Percentiles rank a stretch among this genome's conserved stretches.
These are phyloP conservation scores for Leistus spinibarbis DNA, from an alignment of 2,888 invertebrate genomes.

Conservation along the genomic window DNA sequence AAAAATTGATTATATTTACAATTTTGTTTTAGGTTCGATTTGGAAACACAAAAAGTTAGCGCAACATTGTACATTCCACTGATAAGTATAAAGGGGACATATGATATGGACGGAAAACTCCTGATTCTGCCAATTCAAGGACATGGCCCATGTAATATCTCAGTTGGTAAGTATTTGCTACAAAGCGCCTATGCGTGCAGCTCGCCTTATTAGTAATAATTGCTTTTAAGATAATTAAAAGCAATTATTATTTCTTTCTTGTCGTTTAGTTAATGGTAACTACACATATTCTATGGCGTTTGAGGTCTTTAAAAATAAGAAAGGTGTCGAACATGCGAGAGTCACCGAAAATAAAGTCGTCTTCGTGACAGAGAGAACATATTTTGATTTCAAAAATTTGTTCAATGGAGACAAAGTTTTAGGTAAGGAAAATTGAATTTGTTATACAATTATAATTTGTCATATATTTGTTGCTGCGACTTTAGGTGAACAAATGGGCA, in stretches of 20 bases:
- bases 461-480: not conserved
- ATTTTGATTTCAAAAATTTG: constrained; percentile 46
- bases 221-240: no score
- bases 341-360: constrained; percentile 7
- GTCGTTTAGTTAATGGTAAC: constrained; percentile 40
- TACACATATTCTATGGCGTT: constrained; percentile 48
- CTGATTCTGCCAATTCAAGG: constrained; percentile 50
- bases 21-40: constrained; percentile 43
- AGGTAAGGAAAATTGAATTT: constrained; percentile 41
- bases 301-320: constrained; percentile 43
- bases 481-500: constrained; percentile 56
- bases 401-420: constrained; percentile 44
- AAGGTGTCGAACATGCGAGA: constrained; percentile 46
- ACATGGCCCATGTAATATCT: constrained; percentile 49
- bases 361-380: constrained; percentile 43
- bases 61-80: constrained; percentile 42
- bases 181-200: no score
- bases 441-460: not conserved
- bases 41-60: constrained; percentile 40
- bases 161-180: constrained; percentile 46
- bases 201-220: no score
- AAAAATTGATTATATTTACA: no score
- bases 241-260: not conserved
- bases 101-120: constrained; percentile 50
- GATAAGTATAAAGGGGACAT: constrained; percentile 46